phyloP scores from a whole-genome alignment of 2,888 invertebrate species.

The Lasioglossum vierecki region DNA sequence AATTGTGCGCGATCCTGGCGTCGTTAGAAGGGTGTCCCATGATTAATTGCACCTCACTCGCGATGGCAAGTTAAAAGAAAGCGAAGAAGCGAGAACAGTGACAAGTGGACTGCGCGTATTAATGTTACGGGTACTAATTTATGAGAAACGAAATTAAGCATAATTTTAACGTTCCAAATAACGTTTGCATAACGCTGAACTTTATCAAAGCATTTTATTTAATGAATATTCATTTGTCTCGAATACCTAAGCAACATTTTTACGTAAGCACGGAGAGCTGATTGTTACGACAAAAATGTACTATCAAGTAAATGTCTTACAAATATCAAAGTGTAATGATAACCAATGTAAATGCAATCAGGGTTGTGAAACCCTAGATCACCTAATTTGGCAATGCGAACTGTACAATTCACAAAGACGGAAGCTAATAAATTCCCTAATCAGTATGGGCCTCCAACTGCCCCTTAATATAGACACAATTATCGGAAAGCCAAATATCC shows the following conservation, averaged over 20 bases:
- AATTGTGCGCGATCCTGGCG: not conserved
- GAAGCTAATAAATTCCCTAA: too few species aligned
- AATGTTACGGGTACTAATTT: not conserved
- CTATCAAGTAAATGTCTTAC: too few species aligned
- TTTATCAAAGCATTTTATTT: not conserved
- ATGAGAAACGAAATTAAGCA: not conserved
- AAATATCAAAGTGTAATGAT: too few species aligned
- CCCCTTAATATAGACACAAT: too few species aligned
- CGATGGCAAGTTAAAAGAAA: not conserved
- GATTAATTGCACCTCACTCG: not conserved
- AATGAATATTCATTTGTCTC: not conserved
- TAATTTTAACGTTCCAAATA: not conserved
- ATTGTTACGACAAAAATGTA: not conserved
- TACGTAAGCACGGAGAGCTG: not conserved
- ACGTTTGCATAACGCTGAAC: not conserved
- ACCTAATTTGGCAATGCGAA: too few species aligned
- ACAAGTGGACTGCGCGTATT: not conserved
- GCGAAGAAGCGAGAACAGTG: not conserved
- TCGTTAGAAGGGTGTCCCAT: conserved; percentile 11
- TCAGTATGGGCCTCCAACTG: too few species aligned
- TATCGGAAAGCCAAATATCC: too few species aligned
- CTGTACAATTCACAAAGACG: too few species aligned
- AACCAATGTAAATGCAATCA: too few species aligned
- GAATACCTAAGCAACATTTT: not conserved
- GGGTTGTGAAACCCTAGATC: too few species aligned